Evolutionary conservation across 2,113 vertebrate species (phyloP).

Genomic region (Corythornis cristatus): DNA sequence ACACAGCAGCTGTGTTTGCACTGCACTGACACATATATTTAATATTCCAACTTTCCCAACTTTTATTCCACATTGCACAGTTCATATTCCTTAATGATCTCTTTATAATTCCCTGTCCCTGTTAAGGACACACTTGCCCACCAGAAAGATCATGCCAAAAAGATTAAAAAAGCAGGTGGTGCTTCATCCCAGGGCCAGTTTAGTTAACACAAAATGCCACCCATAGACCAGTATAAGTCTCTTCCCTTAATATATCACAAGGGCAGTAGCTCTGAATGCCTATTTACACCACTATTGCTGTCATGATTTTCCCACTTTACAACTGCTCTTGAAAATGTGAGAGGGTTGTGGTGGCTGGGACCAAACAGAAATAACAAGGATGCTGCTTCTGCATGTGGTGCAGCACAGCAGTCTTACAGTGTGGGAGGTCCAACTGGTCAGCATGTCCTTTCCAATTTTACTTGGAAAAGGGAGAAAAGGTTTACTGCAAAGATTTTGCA

Average conservation of each 20-base stretch:
- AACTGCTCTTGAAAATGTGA: neutral
- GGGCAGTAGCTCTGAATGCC: neutral
- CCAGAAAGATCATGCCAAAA: neutral
- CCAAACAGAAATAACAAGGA: neutral
- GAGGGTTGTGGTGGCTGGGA: neutral
- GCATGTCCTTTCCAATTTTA: neutral
- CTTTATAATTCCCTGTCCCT: neutral
- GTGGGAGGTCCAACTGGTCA: neutral
- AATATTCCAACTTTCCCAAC: neutral
- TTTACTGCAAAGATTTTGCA: neutral
- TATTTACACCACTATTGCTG: neutral
- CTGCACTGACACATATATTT: neutral
- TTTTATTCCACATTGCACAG: neutral
- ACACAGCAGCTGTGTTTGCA: neutral
- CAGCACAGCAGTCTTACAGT: neutral
- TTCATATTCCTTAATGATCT: neutral
- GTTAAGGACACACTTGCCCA: neutral
- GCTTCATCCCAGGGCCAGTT: neutral
- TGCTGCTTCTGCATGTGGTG: neutral
- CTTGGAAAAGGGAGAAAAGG: neutral
- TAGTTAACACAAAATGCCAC: neutral
- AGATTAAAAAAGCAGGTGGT: neutral
- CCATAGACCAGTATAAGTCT: neutral
- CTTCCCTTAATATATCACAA: neutral
- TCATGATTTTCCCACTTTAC: neutral